Percentiles rank a stretch among this genome's conserved stretches.
These are phyloP conservation scores for Catagonus wagneri DNA, from an alignment of 2,113 vertebrate genomes.

Conservation along the genomic window DNA sequence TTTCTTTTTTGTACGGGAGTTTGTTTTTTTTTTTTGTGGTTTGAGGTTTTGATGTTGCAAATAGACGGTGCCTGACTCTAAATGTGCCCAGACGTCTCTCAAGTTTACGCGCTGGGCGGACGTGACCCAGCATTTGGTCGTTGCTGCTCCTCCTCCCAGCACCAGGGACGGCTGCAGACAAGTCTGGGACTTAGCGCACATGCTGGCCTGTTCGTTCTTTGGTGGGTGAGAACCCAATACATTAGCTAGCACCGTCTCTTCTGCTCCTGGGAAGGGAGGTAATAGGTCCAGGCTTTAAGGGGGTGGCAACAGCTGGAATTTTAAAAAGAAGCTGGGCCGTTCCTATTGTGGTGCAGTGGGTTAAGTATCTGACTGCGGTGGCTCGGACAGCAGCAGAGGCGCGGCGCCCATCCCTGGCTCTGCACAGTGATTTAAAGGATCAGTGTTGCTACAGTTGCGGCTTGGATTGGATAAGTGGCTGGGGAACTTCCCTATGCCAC, in stretches of 20 bases:
- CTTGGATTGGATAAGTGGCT: too few species aligned
- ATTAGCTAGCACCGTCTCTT: background rate
- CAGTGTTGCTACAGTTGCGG: too few species aligned
- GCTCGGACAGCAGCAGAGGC: too few species aligned
- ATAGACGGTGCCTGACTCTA: background rate
- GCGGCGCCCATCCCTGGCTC: too few species aligned
- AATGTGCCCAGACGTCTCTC: background rate
- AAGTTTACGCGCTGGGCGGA: background rate
- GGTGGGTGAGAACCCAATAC: background rate
- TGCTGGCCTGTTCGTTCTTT: background rate
- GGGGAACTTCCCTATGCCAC: too few species aligned
- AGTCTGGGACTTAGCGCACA: background rate
- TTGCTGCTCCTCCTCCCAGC: background rate
- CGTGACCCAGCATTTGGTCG: background rate
- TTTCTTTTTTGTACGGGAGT: background rate
- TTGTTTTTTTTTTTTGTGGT: background rate
- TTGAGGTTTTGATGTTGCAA: conserved; percentile 1
- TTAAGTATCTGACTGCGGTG: too few species aligned
- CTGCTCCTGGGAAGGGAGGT: background rate
- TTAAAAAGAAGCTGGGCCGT: background rate
- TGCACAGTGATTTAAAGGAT: too few species aligned
- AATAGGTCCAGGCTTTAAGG: background rate
- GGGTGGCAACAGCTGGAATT: background rate
- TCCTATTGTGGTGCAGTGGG: too few species aligned
- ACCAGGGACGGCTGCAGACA: background rate